Conservation (phyloP, 2,888 invertebrate genomes). For the Itoplectis maculator region DNA sequence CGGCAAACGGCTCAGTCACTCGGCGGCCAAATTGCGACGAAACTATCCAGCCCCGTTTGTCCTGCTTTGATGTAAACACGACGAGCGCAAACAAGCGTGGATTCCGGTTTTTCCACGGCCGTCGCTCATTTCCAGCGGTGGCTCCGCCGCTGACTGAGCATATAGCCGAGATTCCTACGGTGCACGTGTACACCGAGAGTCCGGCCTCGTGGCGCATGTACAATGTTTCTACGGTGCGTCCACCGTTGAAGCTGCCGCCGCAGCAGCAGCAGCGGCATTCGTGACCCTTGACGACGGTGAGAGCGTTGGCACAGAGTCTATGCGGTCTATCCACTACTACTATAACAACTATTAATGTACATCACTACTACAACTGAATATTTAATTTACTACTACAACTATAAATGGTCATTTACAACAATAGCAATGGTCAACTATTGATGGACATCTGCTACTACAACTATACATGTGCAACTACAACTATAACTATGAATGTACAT, state of each 20-base stretch:
- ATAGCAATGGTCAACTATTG: too few relatives aligned
- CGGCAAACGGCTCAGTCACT: too few relatives aligned
- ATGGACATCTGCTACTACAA: too few relatives aligned
- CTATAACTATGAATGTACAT: too few relatives aligned
- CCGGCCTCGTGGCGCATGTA: background rate
- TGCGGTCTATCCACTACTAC: background rate
- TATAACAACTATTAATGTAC: too few relatives aligned
- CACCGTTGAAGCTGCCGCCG: background rate
- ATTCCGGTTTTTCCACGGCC: background rate
- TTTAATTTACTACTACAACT: too few relatives aligned
- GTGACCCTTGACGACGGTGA: slow-evolving; percentile 41
- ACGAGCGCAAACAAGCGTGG: background rate
- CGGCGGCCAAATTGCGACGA: too few relatives aligned
- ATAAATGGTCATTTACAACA: too few relatives aligned
- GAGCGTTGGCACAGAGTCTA: slow-evolving; percentile 13
- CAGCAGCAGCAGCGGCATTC: slow-evolving; percentile 8
- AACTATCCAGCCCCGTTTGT: too few relatives aligned
- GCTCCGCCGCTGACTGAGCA: background rate
- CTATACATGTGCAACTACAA: too few relatives aligned
- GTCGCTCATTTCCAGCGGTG: background rate
- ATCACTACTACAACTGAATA: too few relatives aligned
- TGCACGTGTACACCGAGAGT: background rate
- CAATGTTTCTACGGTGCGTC: background rate
- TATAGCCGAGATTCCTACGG: background rate
- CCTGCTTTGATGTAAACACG: too few relatives aligned